These are phyloP conservation scores for Nasonia longicornis DNA, from an alignment of 1,140 invertebrate genomes.

Conservation along the genomic window DNA sequence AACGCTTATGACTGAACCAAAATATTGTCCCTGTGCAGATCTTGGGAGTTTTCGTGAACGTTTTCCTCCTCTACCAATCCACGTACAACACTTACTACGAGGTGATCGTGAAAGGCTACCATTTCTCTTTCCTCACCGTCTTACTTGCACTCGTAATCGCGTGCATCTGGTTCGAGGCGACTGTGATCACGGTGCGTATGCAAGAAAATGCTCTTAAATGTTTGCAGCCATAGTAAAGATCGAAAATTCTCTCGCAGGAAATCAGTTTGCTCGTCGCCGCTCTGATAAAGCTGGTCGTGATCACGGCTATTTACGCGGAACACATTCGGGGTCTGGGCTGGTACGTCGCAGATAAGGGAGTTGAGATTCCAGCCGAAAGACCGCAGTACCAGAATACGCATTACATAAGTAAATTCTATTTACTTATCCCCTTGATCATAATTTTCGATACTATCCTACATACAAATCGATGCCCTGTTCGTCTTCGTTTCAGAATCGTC, in stretches of 20 bases:
- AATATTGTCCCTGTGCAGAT: constrained; percentile 9
- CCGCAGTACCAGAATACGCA: background rate
- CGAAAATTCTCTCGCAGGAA: constrained; percentile 23
- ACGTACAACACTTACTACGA: background rate
- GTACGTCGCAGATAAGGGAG: background rate
- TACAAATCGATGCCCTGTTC: background rate
- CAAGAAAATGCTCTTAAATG: background rate
- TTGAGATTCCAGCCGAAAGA: background rate
- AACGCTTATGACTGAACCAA: background rate
- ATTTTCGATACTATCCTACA: background rate
- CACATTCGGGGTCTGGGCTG: background rate
- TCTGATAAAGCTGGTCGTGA: constrained; percentile 27
- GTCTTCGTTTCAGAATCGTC: background rate
- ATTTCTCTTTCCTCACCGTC: constrained; percentile 17
- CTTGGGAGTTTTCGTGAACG: background rate
- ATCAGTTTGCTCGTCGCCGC: constrained; percentile 19
- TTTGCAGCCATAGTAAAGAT: background rate
- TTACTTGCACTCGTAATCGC: constrained; percentile 32
- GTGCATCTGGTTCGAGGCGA: constrained; percentile 7
- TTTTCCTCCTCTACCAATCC: constrained; percentile 4
- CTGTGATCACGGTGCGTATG: constrained; percentile 33
- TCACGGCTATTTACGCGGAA: background rate
- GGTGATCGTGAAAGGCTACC: constrained; percentile 4
- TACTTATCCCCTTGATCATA: too few species aligned
- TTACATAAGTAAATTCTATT: too few species aligned